A percentile compares a stretch with the other conserved stretches of the same genome.
Evolutionary conservation across 2,113 vertebrate species (phyloP).

Genomic region (Neomonachus schauinslandi): DNA sequence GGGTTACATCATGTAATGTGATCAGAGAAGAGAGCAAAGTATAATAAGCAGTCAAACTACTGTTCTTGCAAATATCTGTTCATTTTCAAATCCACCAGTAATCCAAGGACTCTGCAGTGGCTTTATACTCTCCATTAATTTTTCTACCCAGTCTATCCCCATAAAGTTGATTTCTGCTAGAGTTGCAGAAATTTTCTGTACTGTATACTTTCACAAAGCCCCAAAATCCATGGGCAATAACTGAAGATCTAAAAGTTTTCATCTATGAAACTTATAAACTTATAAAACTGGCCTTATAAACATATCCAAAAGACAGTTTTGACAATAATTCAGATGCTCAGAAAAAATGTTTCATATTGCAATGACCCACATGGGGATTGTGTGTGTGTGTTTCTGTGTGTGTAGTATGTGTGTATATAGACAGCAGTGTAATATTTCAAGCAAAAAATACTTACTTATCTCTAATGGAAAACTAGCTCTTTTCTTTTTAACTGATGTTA

Average conservation of each 20-base stretch:
- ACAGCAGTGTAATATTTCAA: background rate
- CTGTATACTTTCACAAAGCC: conserved; percentile 47
- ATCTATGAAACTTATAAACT: conserved; percentile 31
- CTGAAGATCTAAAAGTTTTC: background rate
- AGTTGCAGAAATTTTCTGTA: conserved; percentile 58
- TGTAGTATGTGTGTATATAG: background rate
- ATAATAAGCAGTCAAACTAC: conserved; percentile 68
- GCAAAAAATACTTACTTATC: conserved; percentile 26
- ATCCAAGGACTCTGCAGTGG: conserved; percentile 61
- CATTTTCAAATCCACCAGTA: conserved; percentile 64
- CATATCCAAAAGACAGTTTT: background rate
- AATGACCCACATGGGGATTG: background rate
- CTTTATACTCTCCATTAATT: conserved; percentile 78
- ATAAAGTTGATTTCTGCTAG: conserved; percentile 65
- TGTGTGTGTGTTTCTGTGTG: background rate
- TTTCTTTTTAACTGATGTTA: background rate
- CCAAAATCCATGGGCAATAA: conserved; percentile 25
- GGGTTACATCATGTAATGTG: conserved; percentile 62
- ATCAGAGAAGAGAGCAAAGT: conserved; percentile 46
- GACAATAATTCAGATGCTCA: background rate
- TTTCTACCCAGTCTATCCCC: conserved; percentile 49
- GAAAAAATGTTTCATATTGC: background rate
- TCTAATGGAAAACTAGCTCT: background rate
- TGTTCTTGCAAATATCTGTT: conserved; percentile 62
- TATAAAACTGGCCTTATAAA: background rate